Base-by-base conservation (phyloP, 2,888 invertebrate species). In the Oscheius sp. region DNA sequence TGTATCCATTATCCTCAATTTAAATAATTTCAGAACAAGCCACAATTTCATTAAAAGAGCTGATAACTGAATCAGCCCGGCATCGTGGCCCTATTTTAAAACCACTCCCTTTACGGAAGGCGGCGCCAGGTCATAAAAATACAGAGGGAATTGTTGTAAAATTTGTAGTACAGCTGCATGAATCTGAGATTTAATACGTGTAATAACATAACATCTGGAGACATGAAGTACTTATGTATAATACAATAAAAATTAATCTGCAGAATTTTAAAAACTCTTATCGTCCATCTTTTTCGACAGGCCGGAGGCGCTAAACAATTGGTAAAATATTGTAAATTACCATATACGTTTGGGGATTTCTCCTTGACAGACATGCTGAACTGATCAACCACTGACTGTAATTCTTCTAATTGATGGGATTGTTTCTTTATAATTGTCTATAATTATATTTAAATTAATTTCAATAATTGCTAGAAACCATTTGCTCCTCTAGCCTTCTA, bases 81-180 rank as follows among this genome's bases (percentile, higher is more conserved):
- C 77, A 75, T 56, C 68, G 71, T 23, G 77, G 77, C 5, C 75
- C 77, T 1, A 72, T 75, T 46, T 13, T 72, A 3, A 77, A 77
- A 58, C 21, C 69, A 12, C 52, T 77, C 18, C 64, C 53, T 25
- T 45, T 77, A 21, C 58, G 58, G 41, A 53, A 55, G 35, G 18
- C 52, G 1, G 6, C 23, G 2, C 27, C 61, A 1, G 45, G 27
- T 5, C 23, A 61, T n/a, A 69, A 61, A 25, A 69, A 73, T 29
- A 58, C 59, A 6, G 77, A 75, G 35, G 43, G 53, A 16, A 55
- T 77, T 13, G 46, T 61, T 29, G 46, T 75, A 35, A 77, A 77
- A 41, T 69, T 77, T 45, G 77, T 71, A 29, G 75, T 73, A 35
- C 77, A 77, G 23, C 41, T 75, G 45, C 73, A 69, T 46, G 73